Base-by-base conservation (phyloP, 2,888 invertebrate genomes). In the Polia nebulosa region DNA sequence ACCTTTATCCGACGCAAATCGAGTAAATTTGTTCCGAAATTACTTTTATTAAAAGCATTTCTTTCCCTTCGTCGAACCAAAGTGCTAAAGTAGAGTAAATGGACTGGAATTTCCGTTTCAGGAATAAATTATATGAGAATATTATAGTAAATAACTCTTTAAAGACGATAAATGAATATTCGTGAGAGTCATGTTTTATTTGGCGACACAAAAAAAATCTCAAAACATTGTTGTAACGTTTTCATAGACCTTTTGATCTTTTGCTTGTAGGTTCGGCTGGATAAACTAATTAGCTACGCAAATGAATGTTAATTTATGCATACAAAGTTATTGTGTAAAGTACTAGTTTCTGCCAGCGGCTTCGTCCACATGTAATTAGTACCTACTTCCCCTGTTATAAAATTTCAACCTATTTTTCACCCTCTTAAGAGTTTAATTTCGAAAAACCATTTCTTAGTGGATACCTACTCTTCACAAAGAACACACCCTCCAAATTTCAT, bases 1-100 rank as follows among this genome's bases (percentile, higher is more conserved):
- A 92, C 92, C 91, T 93, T 92, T 93, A 93, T 92, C 90, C 89
- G 76, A 88, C 84, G 87, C 87, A 91, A 93, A 92, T 93, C 91
- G 91, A 92, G 90, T 92, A 92, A 94, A 93, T 93, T 93, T 90
- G 90, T 92, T 91, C 89, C 88, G 74, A 94, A 94, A 94, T 94
- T 94, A 93, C 92, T 93, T 94, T 93, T 92, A 93, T 93, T 94
- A 93, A 94, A 94, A 94, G 92, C 93, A 91, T 94, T 94, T 93
- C 93, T 93, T 94, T 93, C 90, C 90, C 88, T 89, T 86, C 87
- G 84, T 83, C 90, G 90, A 92, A 91, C 90, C 91, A 90, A 93
- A 94, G 93, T 93, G 92, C 93, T 93, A 91, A 93, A 93, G 92
- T 90, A 92, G 89, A 91, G 90, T 91, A 93, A 94, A 95, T 94